Base-by-base conservation (phyloP, 2,113 vertebrate species). In the Ardeotis arabs region DNA sequence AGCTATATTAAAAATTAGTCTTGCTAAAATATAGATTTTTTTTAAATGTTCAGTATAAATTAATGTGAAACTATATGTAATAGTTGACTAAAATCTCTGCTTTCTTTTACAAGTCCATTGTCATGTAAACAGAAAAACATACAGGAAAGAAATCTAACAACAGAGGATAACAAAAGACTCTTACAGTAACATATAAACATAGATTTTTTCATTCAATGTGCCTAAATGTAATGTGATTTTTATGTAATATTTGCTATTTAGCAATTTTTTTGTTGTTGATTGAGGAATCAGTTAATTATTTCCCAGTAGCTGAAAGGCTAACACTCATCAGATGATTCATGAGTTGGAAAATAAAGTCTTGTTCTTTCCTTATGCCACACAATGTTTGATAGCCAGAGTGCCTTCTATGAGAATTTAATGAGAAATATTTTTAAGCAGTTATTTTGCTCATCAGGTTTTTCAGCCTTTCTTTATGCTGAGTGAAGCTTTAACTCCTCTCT, bases 391-490 rank as follows among this genome's bases (percentile, higher is more conserved):
- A 95, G 49, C 41, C 44, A 84, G 75, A 67, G 84, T 28, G 41
- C 53, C 47, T 53, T 70, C 35, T 37, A 27, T 64, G 83, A 86
- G 27, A 63, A 64, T 39, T 44, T 83, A 53, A 74, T 76, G 67
- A 89, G 76, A 94, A 81, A 69, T 79, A 95, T 87, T 95, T 84
- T 88, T 55, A 56, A 91, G 84, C 82, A 85, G 18, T 31, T 3
- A 45, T 79, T 84, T 29, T 60, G 88, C 64, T 79, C 9, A 0
- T 9, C 37, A 45, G 75, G 21, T 53, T 64, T 95, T 53, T 49
- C 80, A 67, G 44, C 49, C 82, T 78, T 49, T 59, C 85, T 58
- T 73, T 41, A 22, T 44, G 84, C 82, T 78, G 75, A 45, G 58
- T 9, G 35, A 55, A 87, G 44, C 44, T 12, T 14, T 29, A 16